Evolutionary conservation across 2,797 vertebrate species (phyloP), one percentile per base, ranked within the genome.

Genomic region (Acrocephalus scirpaceus): DNA sequence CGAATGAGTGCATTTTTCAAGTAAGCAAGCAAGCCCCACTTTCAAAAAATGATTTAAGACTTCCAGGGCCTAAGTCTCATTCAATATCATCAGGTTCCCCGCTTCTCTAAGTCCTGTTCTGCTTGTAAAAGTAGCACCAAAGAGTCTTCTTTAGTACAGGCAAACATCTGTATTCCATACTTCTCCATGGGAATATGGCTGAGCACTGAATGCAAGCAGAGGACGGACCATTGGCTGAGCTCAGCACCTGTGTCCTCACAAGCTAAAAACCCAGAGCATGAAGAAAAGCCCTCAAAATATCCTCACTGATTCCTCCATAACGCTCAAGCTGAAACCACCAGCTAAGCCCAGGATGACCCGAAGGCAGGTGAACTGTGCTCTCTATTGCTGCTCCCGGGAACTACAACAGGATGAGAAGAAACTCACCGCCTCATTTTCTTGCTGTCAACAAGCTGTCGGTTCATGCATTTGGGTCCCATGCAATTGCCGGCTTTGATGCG

Each of bases 381-480:
- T 82, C 75, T 92, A 34, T 85, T 95, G 83, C 83, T 91, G 13
- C 23, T 82, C 36, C 0, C 0, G 19, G 56, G 85, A 91, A 92
- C 90, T 94, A 92, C 90, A 96, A 14, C 13, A 25, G 51, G 29
- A 53, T 12, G 69, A 51, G 76, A 17, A 70, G 38, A 36, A 83
- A 95, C 98, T 98, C 97, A 99, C 99, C 98, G 97, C 97, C 97
- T 98, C 77, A 97, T 97, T 96, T 97, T 97, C 87, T 80, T 98
- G 90, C 95, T 96, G 75, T 97, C 97, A 44, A 85, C 93, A 92
- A 97, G 96, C 96, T 97, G 97, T 82, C 80, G 95, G 74, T 94
- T 97, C 96, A 96, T 67, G 89, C 98, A 98, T 83, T 98, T 98
- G 74, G 93, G 93, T 69, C 97, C 96, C 10, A 65, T 23, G 92